These are phyloP conservation scores for Conistra vaccinii DNA, from an alignment of 2,888 invertebrate genomes.

Conservation along the genomic window DNA sequence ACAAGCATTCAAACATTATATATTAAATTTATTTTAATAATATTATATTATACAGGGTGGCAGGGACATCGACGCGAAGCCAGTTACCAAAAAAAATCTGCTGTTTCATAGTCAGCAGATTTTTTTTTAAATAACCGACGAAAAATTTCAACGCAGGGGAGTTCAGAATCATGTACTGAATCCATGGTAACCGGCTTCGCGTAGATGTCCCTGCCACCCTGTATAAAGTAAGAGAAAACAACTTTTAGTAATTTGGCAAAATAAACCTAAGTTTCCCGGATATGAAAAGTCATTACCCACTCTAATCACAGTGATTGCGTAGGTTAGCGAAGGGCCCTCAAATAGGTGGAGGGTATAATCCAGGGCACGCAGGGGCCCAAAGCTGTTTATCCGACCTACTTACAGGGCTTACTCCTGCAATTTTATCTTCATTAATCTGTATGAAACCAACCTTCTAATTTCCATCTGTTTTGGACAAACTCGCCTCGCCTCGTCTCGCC, in stretches of 20 bases:
- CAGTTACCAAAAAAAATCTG: too few relatives aligned
- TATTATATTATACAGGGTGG: too few relatives aligned
- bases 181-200: too few relatives aligned
- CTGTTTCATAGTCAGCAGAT: too few relatives aligned
- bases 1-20: too few relatives aligned
- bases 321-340: conserved; percentile 45
- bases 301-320: conserved; percentile 54
- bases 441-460: conserved; percentile 49
- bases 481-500: conserved; percentile 22
- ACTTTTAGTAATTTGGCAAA: conserved; percentile 3
- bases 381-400: conserved; percentile 68
- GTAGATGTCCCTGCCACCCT: too few relatives aligned
- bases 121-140: too few relatives aligned
- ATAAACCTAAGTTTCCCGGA: neutral
- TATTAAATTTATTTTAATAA: too few relatives aligned
- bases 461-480: conserved; percentile 35
- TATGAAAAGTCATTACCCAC: conserved; percentile 48
- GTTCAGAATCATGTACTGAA: too few relatives aligned
- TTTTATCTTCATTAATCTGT: conserved; percentile 66
- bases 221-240: conserved; percentile 5
- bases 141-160: too few relatives aligned
- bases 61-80: too few relatives aligned
- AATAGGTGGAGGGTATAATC: conserved; percentile 55
- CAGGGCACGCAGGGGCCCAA: conserved; percentile 51
- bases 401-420: conserved; percentile 54